Conservation (phyloP, 2,113 vertebrate species). For the Hiodon tergisus region DNA sequence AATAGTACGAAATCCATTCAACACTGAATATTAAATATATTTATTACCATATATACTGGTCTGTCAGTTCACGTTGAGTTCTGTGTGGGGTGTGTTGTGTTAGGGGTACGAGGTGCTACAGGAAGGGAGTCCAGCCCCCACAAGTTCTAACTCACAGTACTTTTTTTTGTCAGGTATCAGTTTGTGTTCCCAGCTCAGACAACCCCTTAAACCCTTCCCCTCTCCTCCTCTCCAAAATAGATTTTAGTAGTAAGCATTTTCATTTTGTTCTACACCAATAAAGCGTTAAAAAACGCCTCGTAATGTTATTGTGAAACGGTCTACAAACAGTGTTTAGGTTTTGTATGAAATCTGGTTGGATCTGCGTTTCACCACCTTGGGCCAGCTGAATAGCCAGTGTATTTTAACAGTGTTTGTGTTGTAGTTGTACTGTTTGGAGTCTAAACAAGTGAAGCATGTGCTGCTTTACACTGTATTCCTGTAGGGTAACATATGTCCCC, state of each 20-base stretch:
- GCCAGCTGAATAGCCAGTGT: no score
- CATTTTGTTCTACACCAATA: background rate
- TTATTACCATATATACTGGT: no score
- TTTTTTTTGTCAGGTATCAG: background rate
- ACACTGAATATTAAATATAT: no score
- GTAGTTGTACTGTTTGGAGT: background rate
- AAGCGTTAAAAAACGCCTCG: background rate
- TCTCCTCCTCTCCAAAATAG: background rate
- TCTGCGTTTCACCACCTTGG: background rate
- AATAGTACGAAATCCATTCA: no score
- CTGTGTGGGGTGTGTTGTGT: no score
- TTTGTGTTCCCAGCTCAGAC: background rate
- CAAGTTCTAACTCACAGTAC: constrained; percentile 5
- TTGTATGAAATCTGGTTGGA: background rate
- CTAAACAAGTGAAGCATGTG: background rate
- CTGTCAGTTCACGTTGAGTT: no score
- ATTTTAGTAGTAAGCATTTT: background rate
- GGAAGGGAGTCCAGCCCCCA: constrained; percentile 28
- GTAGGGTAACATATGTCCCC: constrained; percentile 17
- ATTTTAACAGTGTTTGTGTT: background rate
- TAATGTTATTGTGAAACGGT: background rate
- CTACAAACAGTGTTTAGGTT: background rate
- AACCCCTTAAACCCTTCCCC: background rate
- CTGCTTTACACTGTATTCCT: constrained; percentile 5
- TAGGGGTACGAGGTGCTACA: background rate